Conservation (phyloP, 2,888 invertebrate genomes). For the Melipona beecheii region DNA sequence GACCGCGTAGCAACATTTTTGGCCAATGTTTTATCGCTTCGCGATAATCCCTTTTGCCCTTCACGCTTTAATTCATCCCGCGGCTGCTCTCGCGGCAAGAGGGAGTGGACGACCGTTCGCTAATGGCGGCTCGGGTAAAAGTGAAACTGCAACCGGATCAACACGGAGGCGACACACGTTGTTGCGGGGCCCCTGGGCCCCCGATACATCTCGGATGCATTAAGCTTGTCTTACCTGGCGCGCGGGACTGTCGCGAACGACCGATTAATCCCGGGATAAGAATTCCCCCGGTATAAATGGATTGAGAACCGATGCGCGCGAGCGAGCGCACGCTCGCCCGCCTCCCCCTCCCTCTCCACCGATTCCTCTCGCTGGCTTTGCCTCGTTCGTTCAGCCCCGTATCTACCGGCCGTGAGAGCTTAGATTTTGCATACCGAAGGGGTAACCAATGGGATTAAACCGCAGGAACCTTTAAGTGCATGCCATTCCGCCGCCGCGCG, state of each 20-base stretch:
- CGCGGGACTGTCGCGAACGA: conserved; percentile 66
- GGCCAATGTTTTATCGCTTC: conserved; percentile 66
- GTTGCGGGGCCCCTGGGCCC: conserved; percentile 45
- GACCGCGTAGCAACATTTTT: conserved; percentile 64
- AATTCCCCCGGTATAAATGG: conserved; percentile 68
- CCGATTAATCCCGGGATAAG: conserved; percentile 78
- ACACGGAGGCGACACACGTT: conserved; percentile 59
- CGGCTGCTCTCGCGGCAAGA: neutral
- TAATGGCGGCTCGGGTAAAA: conserved; percentile 62
- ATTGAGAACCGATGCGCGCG: conserved; percentile 68
- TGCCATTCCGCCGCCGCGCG: conserved; percentile 39
- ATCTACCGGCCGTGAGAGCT: conserved; percentile 39
- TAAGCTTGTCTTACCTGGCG: conserved; percentile 70
- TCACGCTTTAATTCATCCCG: conserved; percentile 68
- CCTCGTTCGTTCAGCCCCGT: conserved; percentile 15
- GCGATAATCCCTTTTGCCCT: conserved; percentile 63
- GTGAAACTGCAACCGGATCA: conserved; percentile 60
- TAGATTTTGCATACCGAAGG: conserved; percentile 65
- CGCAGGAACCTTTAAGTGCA: conserved; percentile 53
- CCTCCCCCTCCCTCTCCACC: neutral
- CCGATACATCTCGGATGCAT: conserved; percentile 66
- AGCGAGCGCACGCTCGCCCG: conserved; percentile 9
- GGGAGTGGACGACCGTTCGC: conserved; percentile 1
- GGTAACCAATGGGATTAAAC: conserved; percentile 79
- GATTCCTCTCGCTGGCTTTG: neutral